These are phyloP conservation scores for Pterobdella sp. DNA, from an alignment of 2,888 invertebrate genomes.

Conservation along the genomic window DNA sequence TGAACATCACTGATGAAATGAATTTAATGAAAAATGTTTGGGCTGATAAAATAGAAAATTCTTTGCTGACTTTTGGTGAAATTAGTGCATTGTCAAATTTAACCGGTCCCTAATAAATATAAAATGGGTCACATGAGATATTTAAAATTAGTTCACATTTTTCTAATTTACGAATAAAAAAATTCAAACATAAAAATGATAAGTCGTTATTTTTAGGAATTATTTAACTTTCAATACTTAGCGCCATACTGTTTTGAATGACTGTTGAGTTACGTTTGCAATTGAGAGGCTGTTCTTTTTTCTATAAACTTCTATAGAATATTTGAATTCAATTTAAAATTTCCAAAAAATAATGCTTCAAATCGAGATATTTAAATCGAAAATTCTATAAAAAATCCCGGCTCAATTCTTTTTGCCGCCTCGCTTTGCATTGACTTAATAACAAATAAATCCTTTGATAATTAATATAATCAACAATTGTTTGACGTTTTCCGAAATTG, in stretches of 20 bases:
- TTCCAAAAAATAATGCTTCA: not conserved
- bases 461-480: not conserved
- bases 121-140: too few species aligned
- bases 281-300: not conserved
- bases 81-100: slow-evolving; percentile 29
- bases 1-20: slow-evolving; percentile 34
- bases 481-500: not conserved
- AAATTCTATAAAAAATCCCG: not conserved
- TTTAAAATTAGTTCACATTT: too few species aligned
- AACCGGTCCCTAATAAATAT: slow-evolving; percentile 34
- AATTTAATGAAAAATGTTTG: slow-evolving; percentile 29
- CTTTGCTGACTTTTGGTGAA: slow-evolving; percentile 34
- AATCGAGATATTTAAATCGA: not conserved
- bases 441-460: not conserved
- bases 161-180: too few species aligned
- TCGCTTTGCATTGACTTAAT: not conserved
- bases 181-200: too few species aligned
- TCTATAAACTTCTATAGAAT: not conserved
- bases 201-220: too few species aligned
- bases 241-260: slow-evolving; percentile 16
- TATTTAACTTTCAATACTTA: too few species aligned
- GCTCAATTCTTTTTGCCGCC: slow-evolving; percentile 1
- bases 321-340: not conserved
- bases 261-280: not conserved
- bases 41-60: slow-evolving; percentile 26